Evolutionary conservation across 2,888 invertebrate genomes (phyloP), one percentile per base, ranked within the genome.

Genomic region (Chorisops tibialis): DNA sequence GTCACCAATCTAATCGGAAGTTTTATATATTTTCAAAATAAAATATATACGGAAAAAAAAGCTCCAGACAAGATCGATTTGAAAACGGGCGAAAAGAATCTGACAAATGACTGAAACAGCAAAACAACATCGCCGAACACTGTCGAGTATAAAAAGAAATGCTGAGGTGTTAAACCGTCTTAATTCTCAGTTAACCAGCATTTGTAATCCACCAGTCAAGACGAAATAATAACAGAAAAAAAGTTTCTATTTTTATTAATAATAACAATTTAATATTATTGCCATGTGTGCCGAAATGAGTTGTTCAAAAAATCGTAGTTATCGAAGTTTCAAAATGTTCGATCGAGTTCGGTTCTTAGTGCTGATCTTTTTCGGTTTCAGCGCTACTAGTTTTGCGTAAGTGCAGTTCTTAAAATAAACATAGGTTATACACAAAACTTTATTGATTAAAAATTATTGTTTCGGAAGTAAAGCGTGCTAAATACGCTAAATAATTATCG

Each of bases 181-280:
- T 56, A 56, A 56, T 56, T 43, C 56, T 56, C 56, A 45, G 56
- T 56, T 56, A 43, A 43, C 56, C 56, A 56, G 39, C 43, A 16
- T 30, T 24, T 30, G 16, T 18, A 56, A 56, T 56, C 21, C 56
- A 43, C 56, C 30, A 50, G 22, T 22, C n/a, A 18, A 18, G 21
- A 11, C 52, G 52, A 16, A 16, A 39, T 18, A 18, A 19, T 11
- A 9, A 22, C n/a, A 14, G 16, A 54, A n/a, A n/a, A n/a, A n/a
- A n/a, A n/a, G n/a, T n/a, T n/a, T n/a, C n/a, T n/a, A n/a, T n/a
- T n/a, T n/a, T n/a, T n/a, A n/a, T 18, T 39, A 24, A 5, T 19
- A 41, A 39, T 21, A 41, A 18, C 24, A 39, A 41, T 54, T 54
- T 35, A 21, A 43, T 3, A 22, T 21, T n/a, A n/a, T 22, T n/a